These are phyloP conservation scores for Brachyrhaphis roseni DNA, from an alignment of 2,797 vertebrate genomes.

Conservation along the genomic window DNA sequence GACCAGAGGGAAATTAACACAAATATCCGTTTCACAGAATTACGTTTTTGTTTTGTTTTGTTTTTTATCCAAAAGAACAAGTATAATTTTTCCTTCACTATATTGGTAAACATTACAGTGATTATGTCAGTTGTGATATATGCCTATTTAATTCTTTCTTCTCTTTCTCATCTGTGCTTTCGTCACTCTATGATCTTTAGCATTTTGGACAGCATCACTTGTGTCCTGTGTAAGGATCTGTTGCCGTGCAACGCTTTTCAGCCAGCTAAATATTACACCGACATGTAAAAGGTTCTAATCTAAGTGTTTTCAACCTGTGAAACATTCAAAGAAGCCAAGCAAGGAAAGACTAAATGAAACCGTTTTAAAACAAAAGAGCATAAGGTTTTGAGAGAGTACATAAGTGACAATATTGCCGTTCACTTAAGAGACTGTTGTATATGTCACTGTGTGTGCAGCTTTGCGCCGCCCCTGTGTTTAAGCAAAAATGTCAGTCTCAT, in stretches of 20 bases:
- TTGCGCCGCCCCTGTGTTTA: constrained; percentile 23
- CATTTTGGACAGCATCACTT: too few relatives aligned
- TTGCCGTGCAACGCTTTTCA: too few relatives aligned
- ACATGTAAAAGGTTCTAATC: background rate
- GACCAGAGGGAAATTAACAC: background rate
- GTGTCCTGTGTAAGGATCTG: too few relatives aligned
- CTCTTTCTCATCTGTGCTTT: too few relatives aligned
- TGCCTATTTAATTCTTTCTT: too few relatives aligned
- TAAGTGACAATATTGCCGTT: constrained; percentile 36
- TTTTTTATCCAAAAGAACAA: background rate
- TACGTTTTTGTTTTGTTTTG: background rate
- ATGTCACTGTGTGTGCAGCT: constrained; percentile 20
- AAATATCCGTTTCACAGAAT: background rate
- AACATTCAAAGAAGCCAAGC: constrained; percentile 3
- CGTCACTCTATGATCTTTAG: too few relatives aligned
- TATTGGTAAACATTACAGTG: too few relatives aligned
- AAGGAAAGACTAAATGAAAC: constrained; percentile 29
- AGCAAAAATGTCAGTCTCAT: constrained; percentile 43
- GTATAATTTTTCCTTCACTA: background rate
- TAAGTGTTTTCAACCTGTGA: background rate
- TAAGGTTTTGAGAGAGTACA: constrained; percentile 31
- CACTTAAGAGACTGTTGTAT: constrained; percentile 2
- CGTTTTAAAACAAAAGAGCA: background rate
- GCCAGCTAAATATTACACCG: too few relatives aligned
- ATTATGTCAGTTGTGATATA: too few relatives aligned